Percentiles rank a stretch among this genome's conserved stretches.
These are phyloP conservation scores for Manis javanica DNA, from an alignment of 2,797 vertebrate species.

Conservation along the genomic window DNA sequence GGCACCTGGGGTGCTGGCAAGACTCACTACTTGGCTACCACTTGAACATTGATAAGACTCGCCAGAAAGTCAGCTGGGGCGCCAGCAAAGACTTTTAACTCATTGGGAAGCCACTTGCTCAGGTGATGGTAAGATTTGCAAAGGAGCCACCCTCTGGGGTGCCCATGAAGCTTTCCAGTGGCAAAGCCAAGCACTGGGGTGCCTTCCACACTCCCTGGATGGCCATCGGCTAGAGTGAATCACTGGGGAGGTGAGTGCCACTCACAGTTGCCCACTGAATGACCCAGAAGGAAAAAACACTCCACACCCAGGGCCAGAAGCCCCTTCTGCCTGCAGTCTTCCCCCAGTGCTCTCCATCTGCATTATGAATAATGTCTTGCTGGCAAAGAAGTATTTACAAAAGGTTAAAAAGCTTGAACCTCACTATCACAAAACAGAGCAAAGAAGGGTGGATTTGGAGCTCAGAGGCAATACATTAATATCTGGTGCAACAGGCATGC, in stretches of 20 bases:
- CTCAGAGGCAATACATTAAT: not conserved
- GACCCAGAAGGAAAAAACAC: not conserved
- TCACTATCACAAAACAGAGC: not conserved
- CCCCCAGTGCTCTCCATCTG: not conserved
- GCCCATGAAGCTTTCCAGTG: not conserved
- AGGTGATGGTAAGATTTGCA: not conserved
- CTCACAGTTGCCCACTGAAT: not conserved
- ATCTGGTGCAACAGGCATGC: not conserved
- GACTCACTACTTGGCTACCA: not conserved
- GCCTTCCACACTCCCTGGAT: not conserved
- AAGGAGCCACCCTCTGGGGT: not conserved
- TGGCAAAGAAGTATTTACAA: not conserved
- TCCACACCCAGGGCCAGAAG: not conserved
- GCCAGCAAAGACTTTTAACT: not conserved
- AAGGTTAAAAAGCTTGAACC: not conserved
- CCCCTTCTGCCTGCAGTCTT: not conserved
- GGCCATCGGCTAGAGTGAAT: not conserved
- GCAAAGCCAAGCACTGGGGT: not conserved
- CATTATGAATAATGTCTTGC: not conserved
- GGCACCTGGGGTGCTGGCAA: not conserved
- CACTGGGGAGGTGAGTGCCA: not conserved
- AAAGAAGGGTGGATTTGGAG: not conserved
- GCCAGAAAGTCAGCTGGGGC: not conserved
- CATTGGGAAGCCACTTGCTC: not conserved
- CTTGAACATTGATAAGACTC: not conserved